These are phyloP conservation scores for Ochlodes sylvanus DNA, from an alignment of 2,888 invertebrate species.

Conservation along the genomic window DNA sequence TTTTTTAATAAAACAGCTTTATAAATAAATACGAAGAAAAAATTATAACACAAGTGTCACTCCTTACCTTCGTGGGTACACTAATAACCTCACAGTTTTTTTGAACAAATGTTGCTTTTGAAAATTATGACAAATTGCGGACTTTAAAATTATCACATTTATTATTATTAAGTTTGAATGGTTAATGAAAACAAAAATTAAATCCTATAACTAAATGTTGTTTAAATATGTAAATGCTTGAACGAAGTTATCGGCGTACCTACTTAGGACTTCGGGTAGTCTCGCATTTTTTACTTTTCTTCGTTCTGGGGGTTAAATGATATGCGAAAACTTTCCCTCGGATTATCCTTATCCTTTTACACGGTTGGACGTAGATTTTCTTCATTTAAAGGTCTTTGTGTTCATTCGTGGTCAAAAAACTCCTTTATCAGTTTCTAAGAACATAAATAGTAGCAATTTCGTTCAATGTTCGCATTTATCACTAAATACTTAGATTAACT, in stretches of 20 bases:
- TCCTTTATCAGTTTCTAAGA: constrained; percentile 6
- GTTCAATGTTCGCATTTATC: too few species aligned
- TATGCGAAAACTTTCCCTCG: constrained; percentile 15
- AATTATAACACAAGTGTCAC: too few species aligned
- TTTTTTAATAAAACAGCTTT: too few species aligned
- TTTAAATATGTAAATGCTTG: background rate
- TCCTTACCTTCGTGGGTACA: too few species aligned
- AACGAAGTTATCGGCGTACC: constrained; percentile 27
- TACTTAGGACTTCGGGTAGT: constrained; percentile 4
- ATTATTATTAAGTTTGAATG: background rate
- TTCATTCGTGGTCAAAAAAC: constrained; percentile 24
- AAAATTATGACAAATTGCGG: too few species aligned
- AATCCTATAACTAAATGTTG: background rate
- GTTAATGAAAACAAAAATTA: background rate
- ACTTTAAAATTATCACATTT: too few species aligned
- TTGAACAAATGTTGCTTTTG: too few species aligned
- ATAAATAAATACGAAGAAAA: too few species aligned
- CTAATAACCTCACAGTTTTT: too few species aligned
- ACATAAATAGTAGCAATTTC: background rate
- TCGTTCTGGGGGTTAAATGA: constrained; percentile 12
- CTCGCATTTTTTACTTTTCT: constrained; percentile 35
- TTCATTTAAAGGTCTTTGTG: constrained; percentile 22
- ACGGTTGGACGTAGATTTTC: constrained; percentile 4
- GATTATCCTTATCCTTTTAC: constrained; percentile 20
- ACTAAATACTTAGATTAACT: too few species aligned